Evolutionary conservation across 2,113 vertebrate species (phyloP).

Genomic region (Lontra canadensis): DNA sequence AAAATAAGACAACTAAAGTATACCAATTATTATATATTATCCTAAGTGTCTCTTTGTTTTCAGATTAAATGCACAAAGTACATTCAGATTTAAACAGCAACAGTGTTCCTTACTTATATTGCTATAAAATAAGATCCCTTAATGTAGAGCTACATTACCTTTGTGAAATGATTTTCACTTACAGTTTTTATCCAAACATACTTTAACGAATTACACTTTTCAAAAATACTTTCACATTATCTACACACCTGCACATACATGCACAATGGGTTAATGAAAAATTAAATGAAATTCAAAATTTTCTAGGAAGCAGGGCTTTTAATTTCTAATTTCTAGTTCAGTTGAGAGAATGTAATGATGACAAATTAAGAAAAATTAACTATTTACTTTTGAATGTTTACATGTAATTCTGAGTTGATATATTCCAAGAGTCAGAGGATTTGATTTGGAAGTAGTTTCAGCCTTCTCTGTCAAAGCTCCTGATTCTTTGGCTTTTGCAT

Average conservation of each 20-base stretch:
- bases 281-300: not conserved
- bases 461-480: not conserved
- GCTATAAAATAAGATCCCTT: not conserved
- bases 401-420: not conserved
- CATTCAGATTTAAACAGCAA: not conserved
- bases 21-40: not conserved
- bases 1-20: not conserved
- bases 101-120: not conserved
- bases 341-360: conserved; percentile 39
- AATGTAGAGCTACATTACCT: not conserved
- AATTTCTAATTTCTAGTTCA: conserved; percentile 63
- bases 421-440: not conserved
- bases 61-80: conserved; percentile 7
- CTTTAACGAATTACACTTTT: not conserved
- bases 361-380: conserved; percentile 61
- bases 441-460: not conserved
- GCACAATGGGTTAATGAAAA: not conserved
- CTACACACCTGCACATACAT: not conserved
- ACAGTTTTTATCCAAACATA: not conserved
- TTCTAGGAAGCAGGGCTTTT: conserved; percentile 17
- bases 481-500: not conserved
- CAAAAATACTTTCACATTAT: not conserved
- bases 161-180: conserved; percentile 29
- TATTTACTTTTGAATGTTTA: conserved; percentile 55
- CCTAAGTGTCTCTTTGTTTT: not conserved